These are phyloP conservation scores for Poecilia gillii DNA, from an alignment of 2,797 vertebrate genomes.

Conservation along the genomic window DNA sequence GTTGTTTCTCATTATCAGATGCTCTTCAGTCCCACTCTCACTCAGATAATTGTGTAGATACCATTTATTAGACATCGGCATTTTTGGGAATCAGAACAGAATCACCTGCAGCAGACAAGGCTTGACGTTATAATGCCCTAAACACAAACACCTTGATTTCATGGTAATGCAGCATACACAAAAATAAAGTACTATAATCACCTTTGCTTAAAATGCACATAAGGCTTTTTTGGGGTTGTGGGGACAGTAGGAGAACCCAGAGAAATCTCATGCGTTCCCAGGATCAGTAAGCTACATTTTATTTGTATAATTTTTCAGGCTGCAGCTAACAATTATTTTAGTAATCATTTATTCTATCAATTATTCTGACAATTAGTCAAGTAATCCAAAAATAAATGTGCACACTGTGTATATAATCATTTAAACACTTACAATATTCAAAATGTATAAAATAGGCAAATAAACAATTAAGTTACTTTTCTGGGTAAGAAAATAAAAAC, in stretches of 20 bases:
- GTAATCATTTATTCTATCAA: too few species aligned
- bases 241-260: neutral
- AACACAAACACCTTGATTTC: neutral
- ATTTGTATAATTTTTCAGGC: too few species aligned
- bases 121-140: neutral
- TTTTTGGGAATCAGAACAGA: neutral
- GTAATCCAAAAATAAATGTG: too few species aligned
- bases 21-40: constrained; percentile 73
- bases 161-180: neutral
- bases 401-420: too few species aligned
- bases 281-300: neutral
- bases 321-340: too few species aligned
- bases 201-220: neutral
- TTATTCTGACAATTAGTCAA: too few species aligned
- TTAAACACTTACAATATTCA: too few species aligned
- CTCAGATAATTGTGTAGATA: neutral
- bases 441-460: too few species aligned
- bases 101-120: neutral
- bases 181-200: neutral
- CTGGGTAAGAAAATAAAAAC: too few species aligned
- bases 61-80: neutral
- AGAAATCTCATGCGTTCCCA: neutral
- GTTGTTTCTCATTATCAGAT: constrained; percentile 69
- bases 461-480: too few species aligned
- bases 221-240: neutral